Evolutionary conservation across 2,888 invertebrate genomes (phyloP), one percentile per base, ranked within the genome.

Genomic region (Agonopterix alstromeriana): DNA sequence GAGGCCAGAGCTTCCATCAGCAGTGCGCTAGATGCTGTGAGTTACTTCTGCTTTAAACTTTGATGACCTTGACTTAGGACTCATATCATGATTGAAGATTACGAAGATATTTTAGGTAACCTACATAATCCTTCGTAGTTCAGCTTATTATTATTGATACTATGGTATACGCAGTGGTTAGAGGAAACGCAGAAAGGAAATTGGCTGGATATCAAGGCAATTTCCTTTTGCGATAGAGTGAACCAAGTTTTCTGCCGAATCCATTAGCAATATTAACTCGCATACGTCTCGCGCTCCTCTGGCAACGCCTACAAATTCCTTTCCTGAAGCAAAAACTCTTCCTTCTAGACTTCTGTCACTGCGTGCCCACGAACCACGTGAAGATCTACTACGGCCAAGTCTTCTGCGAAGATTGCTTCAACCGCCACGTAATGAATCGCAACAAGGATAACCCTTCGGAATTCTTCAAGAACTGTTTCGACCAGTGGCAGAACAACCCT

Each of bases 351-450:
- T 75, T 77, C 57, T 86, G 87, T 59, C 82, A 77, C 50, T 49
- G 61, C 8, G 68, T 80, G 2, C 87, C 87, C 0, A 76, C 61
- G 2, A 55, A 69, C 3, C 77, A 75, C 47, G 54, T 79, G 10
- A 85, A 87, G 61, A 82, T 87, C 43, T 87, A 86, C 59, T 86
- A 84, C 56, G 87, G 87, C 2, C 86, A 86, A 59, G 79, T 85
- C 2, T 87, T 87, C 55, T 87, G 87, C 49, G 86, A 86, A 48
- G 77, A 79, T 0, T 87, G 87, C 57, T 87, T 87, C 59, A 63
- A 85, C 36, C 69, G 71, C 36, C 76, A 80, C 51, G 74, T 87
- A 1, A 50, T 87, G 8, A 77, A 63, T 43, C 74, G 73, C 5
- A 77, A 61, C 45, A 68, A 67, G 46, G 83, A 86, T 49, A 82